Percentiles rank a stretch among this genome's conserved stretches.
phyloP scores from a whole-genome alignment of 2,888 invertebrate genomes.

The Brachyopa scutellaris region DNA sequence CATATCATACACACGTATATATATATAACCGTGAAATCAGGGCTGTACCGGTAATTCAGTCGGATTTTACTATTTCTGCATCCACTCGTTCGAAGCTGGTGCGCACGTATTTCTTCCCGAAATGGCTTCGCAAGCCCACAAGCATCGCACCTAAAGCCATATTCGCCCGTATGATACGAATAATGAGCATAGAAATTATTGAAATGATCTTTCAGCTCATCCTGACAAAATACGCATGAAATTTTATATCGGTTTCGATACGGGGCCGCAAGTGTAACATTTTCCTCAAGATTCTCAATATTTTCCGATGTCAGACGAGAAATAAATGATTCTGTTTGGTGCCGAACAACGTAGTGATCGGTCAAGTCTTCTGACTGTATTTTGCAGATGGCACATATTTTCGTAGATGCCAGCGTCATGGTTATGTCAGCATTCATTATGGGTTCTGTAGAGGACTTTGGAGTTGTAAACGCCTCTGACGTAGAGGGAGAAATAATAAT shows the following conservation, averaged over 20 bases:
- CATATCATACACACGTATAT: slow-evolving; percentile 74
- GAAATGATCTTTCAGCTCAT: slow-evolving; percentile 72
- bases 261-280: slow-evolving; percentile 70
- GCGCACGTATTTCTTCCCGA: slow-evolving; percentile 73
- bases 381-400: slow-evolving; percentile 73
- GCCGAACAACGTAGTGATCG: slow-evolving; percentile 74
- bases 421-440: too few species aligned
- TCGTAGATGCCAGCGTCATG: slow-evolving; percentile 73
- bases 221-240: slow-evolving; percentile 74
- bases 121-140: slow-evolving; percentile 74
- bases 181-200: slow-evolving; percentile 74
- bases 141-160: slow-evolving; percentile 74
- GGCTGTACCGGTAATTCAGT: slow-evolving; percentile 73
- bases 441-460: too few species aligned
- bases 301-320: slow-evolving; percentile 70
- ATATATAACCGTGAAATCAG: slow-evolving; percentile 73
- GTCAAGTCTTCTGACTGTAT: slow-evolving; percentile 73
- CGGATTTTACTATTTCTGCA: slow-evolving; percentile 73
- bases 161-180: slow-evolving; percentile 75
- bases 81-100: slow-evolving; percentile 71
- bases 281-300: slow-evolving; percentile 68
- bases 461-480: too few species aligned
- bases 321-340: slow-evolving; percentile 75
- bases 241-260: slow-evolving; percentile 67
- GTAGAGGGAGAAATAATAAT: too few species aligned